Conservation (phyloP, 53 echinoderm and acorn worm genomes). For the Holothuria leucospilota region DNA sequence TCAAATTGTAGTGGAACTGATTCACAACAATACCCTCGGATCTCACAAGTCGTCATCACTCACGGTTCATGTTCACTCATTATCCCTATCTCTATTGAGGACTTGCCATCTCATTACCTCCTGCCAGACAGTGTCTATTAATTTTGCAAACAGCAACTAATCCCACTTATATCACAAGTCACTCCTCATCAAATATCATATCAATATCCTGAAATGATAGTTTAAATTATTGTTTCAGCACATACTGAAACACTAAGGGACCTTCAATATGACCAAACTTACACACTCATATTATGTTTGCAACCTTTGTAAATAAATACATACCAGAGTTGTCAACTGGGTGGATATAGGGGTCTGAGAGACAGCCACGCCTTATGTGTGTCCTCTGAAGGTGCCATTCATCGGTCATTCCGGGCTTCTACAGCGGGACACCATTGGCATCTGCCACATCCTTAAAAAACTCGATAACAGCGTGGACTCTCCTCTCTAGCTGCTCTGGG, state of each 20-base stretch:
- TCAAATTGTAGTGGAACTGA: neutral
- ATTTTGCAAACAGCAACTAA: neutral
- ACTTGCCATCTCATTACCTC: neutral
- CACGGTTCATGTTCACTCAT: neutral
- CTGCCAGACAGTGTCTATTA: neutral
- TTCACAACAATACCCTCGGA: too few relatives aligned
- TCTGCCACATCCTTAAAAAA: conserved; percentile 29
- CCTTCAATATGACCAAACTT: neutral
- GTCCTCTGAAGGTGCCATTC: conserved; percentile 25
- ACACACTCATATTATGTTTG: neutral
- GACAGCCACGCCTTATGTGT: conserved; percentile 22
- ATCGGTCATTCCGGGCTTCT: neutral
- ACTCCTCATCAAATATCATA: neutral
- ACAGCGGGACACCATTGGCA: conserved; percentile 16
- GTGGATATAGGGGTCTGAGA: conserved; percentile 14
- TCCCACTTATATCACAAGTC: neutral
- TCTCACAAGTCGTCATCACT: neutral
- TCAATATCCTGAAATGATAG: neutral
- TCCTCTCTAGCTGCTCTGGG: conserved; percentile 32
- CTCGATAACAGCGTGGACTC: conserved; percentile 26
- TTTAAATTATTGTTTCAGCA: neutral
- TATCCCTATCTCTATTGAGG: neutral
- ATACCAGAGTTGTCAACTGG: conserved; percentile 9
- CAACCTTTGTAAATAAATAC: neutral
- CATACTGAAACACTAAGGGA: neutral